Evolutionary conservation across 1,140 invertebrate genomes (phyloP), one percentile per base, ranked within the genome.

Genomic region (Sminthurinus signatus): DNA sequence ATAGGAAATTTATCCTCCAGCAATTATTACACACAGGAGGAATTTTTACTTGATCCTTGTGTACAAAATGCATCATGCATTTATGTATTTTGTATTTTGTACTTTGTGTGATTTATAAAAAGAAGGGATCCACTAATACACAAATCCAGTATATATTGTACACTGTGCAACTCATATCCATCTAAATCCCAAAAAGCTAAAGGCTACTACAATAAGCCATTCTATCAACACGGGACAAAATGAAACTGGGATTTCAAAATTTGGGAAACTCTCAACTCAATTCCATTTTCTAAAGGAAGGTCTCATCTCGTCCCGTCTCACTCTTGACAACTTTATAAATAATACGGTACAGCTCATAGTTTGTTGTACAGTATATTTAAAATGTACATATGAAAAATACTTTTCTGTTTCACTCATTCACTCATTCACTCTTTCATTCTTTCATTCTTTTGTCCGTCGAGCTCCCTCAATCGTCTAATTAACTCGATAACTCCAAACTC

Each of bases 401-500:
- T n/a, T n/a, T n/a, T n/a, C n/a, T n/a, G n/a, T n/a, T n/a, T n/a
- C n/a, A n/a, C 17, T 39, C 17, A 39, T 8, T 8, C 36, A 39
- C 8, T 17, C 17, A 39, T 39, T 17, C 36, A 17, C 36, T 8
- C 8, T 10, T 17, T 10, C 8, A 17, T 8, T 21, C n/a, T 23
- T 56, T 54, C 44, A n/a, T n/a, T n/a, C 10, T 54, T 54, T 25
- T 54, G 48, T 62, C 36, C 50, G n/a, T 50, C n/a, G 19, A 29
- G 25, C 42, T 42, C 17, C 50, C 62, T 54, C 63, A 65, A 65
- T 61, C 61, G 64, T 56, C 51, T 65, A 65, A 61, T 65, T 60
- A 65, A 60, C 51, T 61, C 64, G 59, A 65, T 36, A 29, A 58
- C 36, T 8, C 19, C 17, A 4, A 15, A 8, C 23, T 50, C 15